Conservation (phyloP, 2,113 vertebrate species). For the Riparia riparia region DNA sequence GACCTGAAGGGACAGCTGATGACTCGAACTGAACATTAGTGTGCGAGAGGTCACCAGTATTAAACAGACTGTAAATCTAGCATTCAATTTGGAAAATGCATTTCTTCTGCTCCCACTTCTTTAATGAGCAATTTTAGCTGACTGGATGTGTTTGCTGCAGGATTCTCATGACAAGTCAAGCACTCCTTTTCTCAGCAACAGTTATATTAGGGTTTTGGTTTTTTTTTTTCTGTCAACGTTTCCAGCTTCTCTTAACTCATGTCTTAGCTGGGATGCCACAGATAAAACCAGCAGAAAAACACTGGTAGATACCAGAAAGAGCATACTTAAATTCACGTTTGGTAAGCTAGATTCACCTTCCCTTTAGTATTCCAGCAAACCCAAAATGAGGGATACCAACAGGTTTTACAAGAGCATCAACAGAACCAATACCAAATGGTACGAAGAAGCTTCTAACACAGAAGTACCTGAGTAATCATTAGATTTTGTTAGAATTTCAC, state of each 20-base stretch:
- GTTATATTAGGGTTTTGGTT: background rate
- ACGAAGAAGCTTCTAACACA: background rate
- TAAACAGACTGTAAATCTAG: conserved; percentile 97
- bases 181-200: conserved; percentile 3
- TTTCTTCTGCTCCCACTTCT: conserved; percentile 90
- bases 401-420: background rate
- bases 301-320: background rate
- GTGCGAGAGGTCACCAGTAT: conserved; percentile 90
- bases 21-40: conserved; percentile 95
- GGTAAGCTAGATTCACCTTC: background rate
- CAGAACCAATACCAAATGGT: background rate
- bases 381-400: background rate
- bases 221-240: background rate
- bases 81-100: conserved; percentile 98
- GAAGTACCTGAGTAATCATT: background rate
- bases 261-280: background rate
- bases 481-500: background rate
- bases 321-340: background rate
- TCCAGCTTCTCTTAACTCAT: conserved; percentile 16
- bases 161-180: conserved; percentile 76
- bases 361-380: background rate
- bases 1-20: conserved; percentile 92
- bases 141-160: conserved; percentile 87
- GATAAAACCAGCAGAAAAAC: conserved; percentile 32
- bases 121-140: conserved; percentile 96